Evolutionary conservation across 1,140 invertebrate genomes (phyloP), one percentile per base, ranked within the genome.

Genomic region (Zophobas morio): DNA sequence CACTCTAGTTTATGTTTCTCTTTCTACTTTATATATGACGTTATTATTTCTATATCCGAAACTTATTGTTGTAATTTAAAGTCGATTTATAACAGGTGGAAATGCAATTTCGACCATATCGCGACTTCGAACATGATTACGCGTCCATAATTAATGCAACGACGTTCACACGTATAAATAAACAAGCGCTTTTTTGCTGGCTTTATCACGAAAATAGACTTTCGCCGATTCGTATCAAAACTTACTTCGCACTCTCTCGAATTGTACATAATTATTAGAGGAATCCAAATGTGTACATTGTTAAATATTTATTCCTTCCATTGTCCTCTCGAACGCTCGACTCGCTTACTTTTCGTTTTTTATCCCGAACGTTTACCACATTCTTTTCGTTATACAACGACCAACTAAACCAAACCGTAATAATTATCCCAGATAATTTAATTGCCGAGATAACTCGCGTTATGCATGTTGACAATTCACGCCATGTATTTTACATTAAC

Each of bases 1-100:
- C 79, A 82, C 79, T 83, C 81, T 81, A 83, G 78, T 81, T 83
- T 82, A 79, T 84, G 77, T 82, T 77, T 84, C 83, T 84, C 81
- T 84, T 82, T 84, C 82, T 83, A 81, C 77, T 81, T 80, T 83
- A 79, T 84, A 80, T 81, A 79, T 83, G 81, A 81, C 79, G 80
- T 81, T 80, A 83, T 82, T 83, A 83, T 83, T 83, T 83, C 80
- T 82, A 75, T 77, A 73, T 71, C 36, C 73, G 70, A 77, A 79
- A 66, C 70, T 79, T 77, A 76, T 81, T 81, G 73, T 80, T 76
- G 80, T 79, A 80, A 77, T 80, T 81, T 77, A 76, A 78, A 73
- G 34, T 37, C 56, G n/a, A 75, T 75, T 49, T 66, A 66, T 66
- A 42, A 66, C 37, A 40, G 39, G 60, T 46, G 60, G 39, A 66